phyloP scores from a whole-genome alignment of 2,888 invertebrate genomes.

The Anoncus sp. region DNA sequence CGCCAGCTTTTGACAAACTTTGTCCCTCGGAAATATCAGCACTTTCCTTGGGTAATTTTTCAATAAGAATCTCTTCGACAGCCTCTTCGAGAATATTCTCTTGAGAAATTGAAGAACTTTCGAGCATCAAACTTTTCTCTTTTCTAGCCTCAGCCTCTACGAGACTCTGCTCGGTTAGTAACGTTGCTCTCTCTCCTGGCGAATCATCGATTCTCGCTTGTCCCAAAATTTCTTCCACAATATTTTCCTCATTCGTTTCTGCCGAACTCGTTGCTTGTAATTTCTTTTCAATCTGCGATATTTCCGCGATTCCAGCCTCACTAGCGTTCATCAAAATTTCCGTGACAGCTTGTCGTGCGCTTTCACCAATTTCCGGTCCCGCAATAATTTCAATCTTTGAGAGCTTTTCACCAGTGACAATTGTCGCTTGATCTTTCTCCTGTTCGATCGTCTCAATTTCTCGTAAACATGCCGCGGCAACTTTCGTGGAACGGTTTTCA shows the following conservation, averaged over 20 bases:
- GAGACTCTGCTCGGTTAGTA: constrained; percentile 33
- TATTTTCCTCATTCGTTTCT: constrained; percentile 2
- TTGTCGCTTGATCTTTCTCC: constrained; percentile 15
- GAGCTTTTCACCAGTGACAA: constrained; percentile 21
- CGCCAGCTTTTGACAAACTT: constrained; percentile 22
- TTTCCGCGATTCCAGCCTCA: constrained; percentile 26
- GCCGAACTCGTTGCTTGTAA: constrained; percentile 31
- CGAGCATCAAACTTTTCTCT: constrained; percentile 32
- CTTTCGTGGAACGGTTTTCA: constrained; percentile 10
- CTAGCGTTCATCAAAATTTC: constrained; percentile 29
- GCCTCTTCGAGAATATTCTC: constrained; percentile 37
- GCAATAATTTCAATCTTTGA: constrained; percentile 23
- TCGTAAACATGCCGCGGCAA: constrained; percentile 33
- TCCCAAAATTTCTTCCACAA: constrained; percentile 39
- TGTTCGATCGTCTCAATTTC: constrained; percentile 16
- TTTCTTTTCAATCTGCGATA: constrained; percentile 31
- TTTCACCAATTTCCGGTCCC: constrained; percentile 25
- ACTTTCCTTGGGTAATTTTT: constrained; percentile 24
- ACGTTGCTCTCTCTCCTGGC: constrained; percentile 15
- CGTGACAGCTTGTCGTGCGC: constrained; percentile 37
- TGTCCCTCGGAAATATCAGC: constrained; percentile 27
- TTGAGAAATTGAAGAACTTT: constrained; percentile 29
- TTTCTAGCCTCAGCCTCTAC: constrained; percentile 15
- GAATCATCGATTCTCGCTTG: constrained; percentile 29
- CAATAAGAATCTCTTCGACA: constrained; percentile 31